A percentile compares a stretch with the other conserved stretches of the same genome.
These are phyloP conservation scores for Margaritifera margaritifera DNA, from an alignment of 2,888 invertebrate species.

Conservation along the genomic window DNA sequence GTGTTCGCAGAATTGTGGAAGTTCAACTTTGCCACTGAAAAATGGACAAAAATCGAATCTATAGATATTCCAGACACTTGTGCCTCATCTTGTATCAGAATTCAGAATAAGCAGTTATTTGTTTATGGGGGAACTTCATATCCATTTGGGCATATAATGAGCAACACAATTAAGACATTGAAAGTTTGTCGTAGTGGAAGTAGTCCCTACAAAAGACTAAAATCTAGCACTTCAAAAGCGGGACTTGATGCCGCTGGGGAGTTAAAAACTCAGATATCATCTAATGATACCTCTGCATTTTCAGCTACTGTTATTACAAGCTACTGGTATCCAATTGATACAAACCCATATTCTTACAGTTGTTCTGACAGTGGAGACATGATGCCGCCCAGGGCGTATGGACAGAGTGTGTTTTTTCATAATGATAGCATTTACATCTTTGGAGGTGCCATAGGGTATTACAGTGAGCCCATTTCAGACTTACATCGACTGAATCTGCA, in stretches of 20 bases:
- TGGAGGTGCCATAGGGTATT: slow-evolving; percentile 92
- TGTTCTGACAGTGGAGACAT: slow-evolving; percentile 33
- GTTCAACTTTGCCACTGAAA: slow-evolving; percentile 84
- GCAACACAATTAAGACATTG: slow-evolving; percentile 80
- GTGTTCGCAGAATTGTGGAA: slow-evolving; percentile 83
- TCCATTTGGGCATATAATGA: slow-evolving; percentile 89
- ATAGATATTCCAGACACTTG: slow-evolving; percentile 67
- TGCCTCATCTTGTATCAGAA: slow-evolving; percentile 38
- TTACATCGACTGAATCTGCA: slow-evolving; percentile 87
- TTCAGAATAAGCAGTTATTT: slow-evolving; percentile 75
- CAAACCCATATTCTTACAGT: slow-evolving; percentile 40
- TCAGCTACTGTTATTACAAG: slow-evolving; percentile 18
- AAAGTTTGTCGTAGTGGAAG: slow-evolving; percentile 6
- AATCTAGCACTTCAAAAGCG: not conserved
- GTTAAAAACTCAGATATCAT: not conserved
- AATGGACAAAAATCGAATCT: slow-evolving; percentile 83
- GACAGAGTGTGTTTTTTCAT: slow-evolving; percentile 77
- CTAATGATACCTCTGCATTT: no score
- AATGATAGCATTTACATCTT: slow-evolving; percentile 84
- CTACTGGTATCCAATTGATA: slow-evolving; percentile 73
- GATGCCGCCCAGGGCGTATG: slow-evolving; percentile 86
- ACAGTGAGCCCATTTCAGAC: slow-evolving; percentile 84
- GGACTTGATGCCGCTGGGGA: slow-evolving; percentile 30
- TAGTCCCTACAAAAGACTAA: no score
- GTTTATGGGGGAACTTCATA: slow-evolving; percentile 95